Base-by-base conservation (phyloP, 2,797 vertebrate genomes). In the Malurus leucopterus region DNA sequence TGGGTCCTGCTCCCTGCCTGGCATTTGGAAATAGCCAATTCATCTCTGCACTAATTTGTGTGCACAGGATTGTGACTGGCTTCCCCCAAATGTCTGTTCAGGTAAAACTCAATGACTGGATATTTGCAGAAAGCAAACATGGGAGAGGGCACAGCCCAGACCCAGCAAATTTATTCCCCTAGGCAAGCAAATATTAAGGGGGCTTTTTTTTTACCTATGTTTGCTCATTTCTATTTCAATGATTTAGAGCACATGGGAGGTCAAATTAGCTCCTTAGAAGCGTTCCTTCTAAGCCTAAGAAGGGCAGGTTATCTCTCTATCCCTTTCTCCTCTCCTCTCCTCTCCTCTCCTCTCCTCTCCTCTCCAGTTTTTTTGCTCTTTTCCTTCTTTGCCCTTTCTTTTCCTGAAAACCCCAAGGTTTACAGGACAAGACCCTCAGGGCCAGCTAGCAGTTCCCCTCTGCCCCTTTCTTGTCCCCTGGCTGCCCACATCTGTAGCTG, bases 61-160 rank as follows among this genome's bases (percentile, higher is more conserved):
- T 90, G 84, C 84, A 47, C 46, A 82, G 40, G 57, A 76, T 51
- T 84, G 86, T 20, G 6, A 70, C 54, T 71, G 43, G 64, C 27
- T 82, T 54, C 68, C 64, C 75, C 72, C 1, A 0, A 79, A 75
- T 38, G 34, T 70, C 84, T 91, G 13, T 1, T 2, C 64, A 80
- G 89, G 92, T 92, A 79, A 71, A 92, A 91, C 58, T 73, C 4
- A 1, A 74, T 72, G 69, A 71, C 69, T 82, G 62, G 47, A 9
- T 90, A 86, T 92, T 91, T 93, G 90, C 72, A 62, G 78, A 88
- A 84, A 71, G 90, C 91, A 95, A 94, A 95, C 62, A 92, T 3
- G 8, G n/a, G 15, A 54, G 64, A 84, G 78, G 81, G 40, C 78
- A 82, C 34, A 86, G 73, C 84, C 78, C 79, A 91, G 86, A 69